A percentile compares a stretch with the other conserved stretches of the same genome.
phyloP scores from a whole-genome alignment of 2,888 invertebrate species.

The Netelia inedita region DNA sequence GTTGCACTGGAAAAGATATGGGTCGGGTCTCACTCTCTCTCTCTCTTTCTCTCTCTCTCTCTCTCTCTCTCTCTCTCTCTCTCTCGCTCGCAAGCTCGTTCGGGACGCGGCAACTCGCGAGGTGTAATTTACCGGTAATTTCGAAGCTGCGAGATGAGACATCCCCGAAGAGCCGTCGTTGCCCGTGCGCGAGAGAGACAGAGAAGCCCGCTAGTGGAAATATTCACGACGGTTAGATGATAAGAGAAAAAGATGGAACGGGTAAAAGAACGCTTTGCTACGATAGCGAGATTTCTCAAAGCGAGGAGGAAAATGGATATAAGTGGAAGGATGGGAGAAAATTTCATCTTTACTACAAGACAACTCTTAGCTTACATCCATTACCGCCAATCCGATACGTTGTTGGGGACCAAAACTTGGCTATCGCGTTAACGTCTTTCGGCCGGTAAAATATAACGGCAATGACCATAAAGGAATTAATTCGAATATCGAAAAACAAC shows the following conservation, averaged over 20 bases:
- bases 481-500: no score
- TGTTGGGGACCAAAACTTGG: no score
- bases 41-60: conserved; percentile 23
- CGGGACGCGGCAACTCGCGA: conserved; percentile 34
- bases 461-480: no score
- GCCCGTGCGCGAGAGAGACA: neutral
- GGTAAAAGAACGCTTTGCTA: neutral
- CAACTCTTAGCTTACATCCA: neutral
- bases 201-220: conserved; percentile 5
- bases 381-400: no score
- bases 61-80: conserved; percentile 16
- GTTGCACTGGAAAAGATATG: conserved; percentile 28
- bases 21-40: neutral
- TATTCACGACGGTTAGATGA: conserved; percentile 35
- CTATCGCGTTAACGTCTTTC: no score
- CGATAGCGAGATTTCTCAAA: neutral
- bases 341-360: neutral
- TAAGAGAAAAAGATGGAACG: conserved; percentile 38
- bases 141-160: conserved; percentile 53
- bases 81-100: conserved; percentile 30
- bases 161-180: conserved; percentile 18
- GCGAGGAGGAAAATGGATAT: neutral
- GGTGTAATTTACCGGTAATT: conserved; percentile 66
- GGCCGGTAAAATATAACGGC: no score
- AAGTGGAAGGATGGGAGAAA: neutral